A percentile compares a stretch with the other conserved stretches of the same genome.
These are phyloP conservation scores for Agriopis marginaria DNA, from an alignment of 2,888 invertebrate genomes.

Conservation along the genomic window DNA sequence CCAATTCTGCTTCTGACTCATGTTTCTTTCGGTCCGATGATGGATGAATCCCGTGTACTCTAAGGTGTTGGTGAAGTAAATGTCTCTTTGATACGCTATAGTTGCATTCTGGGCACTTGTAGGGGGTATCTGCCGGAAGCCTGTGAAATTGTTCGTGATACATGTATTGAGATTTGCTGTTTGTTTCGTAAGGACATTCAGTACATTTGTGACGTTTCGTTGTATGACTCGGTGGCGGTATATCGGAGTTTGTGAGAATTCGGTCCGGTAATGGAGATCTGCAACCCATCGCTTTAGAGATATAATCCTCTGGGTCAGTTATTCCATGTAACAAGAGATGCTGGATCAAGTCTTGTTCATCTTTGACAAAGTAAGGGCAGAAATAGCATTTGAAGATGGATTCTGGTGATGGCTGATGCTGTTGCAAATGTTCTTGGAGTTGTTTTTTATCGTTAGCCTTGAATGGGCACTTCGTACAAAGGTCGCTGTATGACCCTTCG, in stretches of 20 bases:
- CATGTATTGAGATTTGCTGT: slow-evolving; percentile 94
- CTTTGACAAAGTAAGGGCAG: slow-evolving; percentile 92
- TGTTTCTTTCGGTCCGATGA: slow-evolving; percentile 62
- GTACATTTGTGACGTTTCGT: slow-evolving; percentile 91
- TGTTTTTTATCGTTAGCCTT: slow-evolving; percentile 86
- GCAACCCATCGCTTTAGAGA: slow-evolving; percentile 76
- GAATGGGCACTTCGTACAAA: slow-evolving; percentile 91
- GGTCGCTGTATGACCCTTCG: slow-evolving; percentile 64
- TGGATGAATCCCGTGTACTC: slow-evolving; percentile 88
- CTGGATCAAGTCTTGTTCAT: slow-evolving; percentile 89
- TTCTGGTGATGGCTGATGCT: slow-evolving; percentile 89
- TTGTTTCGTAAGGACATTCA: slow-evolving; percentile 94
- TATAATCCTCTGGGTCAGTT: slow-evolving; percentile 86
- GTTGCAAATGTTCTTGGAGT: slow-evolving; percentile 88
- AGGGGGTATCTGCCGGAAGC: slow-evolving; percentile 89
- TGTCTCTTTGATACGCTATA: slow-evolving; percentile 94
- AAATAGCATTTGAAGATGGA: slow-evolving; percentile 92
- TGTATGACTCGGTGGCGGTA: slow-evolving; percentile 54
- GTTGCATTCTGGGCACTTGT: slow-evolving; percentile 93
- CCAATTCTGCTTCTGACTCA: slow-evolving; percentile 76
- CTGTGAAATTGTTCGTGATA: slow-evolving; percentile 95
- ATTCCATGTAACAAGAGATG: slow-evolving; percentile 89
- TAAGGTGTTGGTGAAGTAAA: slow-evolving; percentile 93
- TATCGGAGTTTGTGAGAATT: slow-evolving; percentile 30
- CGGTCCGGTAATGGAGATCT: slow-evolving; percentile 67